A percentile compares a stretch with the other conserved stretches of the same genome.
Evolutionary conservation across 2,888 invertebrate species (phyloP).

Genomic region (Stenotaenia linearis): DNA sequence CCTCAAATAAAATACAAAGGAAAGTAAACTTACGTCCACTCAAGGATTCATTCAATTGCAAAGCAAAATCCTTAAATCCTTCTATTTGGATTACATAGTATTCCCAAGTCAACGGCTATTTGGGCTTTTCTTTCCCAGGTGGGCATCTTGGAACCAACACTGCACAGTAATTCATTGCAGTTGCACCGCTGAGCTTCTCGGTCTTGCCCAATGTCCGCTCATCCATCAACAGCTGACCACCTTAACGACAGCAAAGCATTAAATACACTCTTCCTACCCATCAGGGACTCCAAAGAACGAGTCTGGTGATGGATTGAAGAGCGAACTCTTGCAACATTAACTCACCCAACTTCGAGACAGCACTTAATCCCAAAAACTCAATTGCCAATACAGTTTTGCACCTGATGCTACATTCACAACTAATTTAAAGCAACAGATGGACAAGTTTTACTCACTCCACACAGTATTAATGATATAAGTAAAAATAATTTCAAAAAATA

Average conservation of each 20-base stretch:
- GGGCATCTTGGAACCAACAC: not conserved
- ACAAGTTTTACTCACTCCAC: not conserved
- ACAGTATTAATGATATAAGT: not conserved
- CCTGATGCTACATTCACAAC: not conserved
- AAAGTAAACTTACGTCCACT: not conserved
- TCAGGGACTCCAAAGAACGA: not conserved
- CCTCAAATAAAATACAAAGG: not conserved
- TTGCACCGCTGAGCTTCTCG: not conserved
- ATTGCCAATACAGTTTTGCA: not conserved
- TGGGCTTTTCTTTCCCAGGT: conserved; percentile 2
- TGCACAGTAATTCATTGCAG: not conserved
- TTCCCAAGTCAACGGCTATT: conserved; percentile 3
- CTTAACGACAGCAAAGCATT: conserved; percentile 7
- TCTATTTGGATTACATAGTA: not conserved
- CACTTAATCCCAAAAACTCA: not conserved
- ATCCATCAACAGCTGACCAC: conserved; percentile 19
- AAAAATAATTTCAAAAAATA: not conserved
- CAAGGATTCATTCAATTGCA: not conserved
- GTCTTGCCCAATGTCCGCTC: conserved; percentile 19
- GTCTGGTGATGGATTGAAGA: conserved; percentile 1
- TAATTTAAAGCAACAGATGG: conserved; percentile 3
- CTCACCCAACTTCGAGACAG: not conserved
- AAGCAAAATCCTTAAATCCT: not conserved
- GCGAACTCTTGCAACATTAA: conserved; percentile 12
- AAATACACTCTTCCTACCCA: conserved; percentile 12